Base-by-base conservation (phyloP, 2,797 vertebrate species). In the Malurus leucopterus region DNA sequence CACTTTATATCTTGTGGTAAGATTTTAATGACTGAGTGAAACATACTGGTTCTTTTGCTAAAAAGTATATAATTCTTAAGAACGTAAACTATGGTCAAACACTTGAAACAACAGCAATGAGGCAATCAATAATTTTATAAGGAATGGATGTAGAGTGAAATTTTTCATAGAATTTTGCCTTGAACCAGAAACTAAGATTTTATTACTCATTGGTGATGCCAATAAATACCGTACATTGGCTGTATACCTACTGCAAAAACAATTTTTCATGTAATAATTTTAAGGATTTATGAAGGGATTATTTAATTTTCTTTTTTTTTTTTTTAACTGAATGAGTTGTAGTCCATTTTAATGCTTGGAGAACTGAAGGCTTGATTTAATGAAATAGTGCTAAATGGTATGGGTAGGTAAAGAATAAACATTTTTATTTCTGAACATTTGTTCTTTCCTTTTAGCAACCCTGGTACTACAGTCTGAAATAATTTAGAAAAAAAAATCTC, bases 231-330 rank as follows among this genome's bases (percentile, higher is more conserved):
- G 64, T 76, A 55, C 58, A 46, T 84, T 84, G 22, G 38, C 50
- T 81, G 47, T 67, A 53, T 32, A 4, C 47, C 27, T 85, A 89
- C 59, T 51, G 19, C 65, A 95, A 58, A 74, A 91, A 30, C 6
- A 80, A 68, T 92, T 74, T 75, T 86, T 73, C 61, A 50, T 22
- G 14, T 23, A 82, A 47, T 36, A 94, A 89, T 84, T 94, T 91
- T 91, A 93, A 96, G 40, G 43, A 79, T 94, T 95, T 94, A 88
- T 7, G 65, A 86, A 62, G 24, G 55, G 10, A 30, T 40, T 43
- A 30, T 55, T 61, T 58, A 17, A 69, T 92, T 93, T 67, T 43
- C 3, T 34, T 70, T 30, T 55, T 19, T 34, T 24, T 79, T 91
- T 76, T 88, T 93, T 77, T 23, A 77, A 88, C 62, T 49, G 46